Conservation (phyloP, 2,888 invertebrate species). For the Apotomis capreana region DNA sequence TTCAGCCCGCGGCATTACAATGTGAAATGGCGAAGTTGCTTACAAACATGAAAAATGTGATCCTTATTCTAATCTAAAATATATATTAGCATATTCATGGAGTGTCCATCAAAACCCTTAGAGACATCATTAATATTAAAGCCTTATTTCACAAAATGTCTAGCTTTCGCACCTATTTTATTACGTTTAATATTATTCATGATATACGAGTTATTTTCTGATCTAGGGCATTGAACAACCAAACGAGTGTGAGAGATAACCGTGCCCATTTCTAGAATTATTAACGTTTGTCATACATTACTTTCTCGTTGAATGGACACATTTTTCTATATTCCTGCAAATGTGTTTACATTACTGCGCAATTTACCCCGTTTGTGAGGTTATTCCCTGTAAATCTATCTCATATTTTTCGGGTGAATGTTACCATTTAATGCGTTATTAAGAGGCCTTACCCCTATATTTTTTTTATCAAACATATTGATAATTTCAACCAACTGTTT, state of each 20-base stretch:
- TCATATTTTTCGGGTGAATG: slow-evolving; percentile 20
- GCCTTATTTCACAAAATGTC: slow-evolving; percentile 8
- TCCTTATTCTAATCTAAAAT: slow-evolving; percentile 28
- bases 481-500: too few relatives aligned
- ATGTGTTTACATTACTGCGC: slow-evolving; percentile 29
- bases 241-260: slow-evolving; percentile 65
- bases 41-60: slow-evolving; percentile 17
- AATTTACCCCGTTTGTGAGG: slow-evolving; percentile 26
- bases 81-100: slow-evolving; percentile 37
- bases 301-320: slow-evolving; percentile 48
- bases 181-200: slow-evolving; percentile 18
- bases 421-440: slow-evolving; percentile 18
- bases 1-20: neutral
- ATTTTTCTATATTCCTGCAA: slow-evolving; percentile 41
- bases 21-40: neutral
- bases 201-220: slow-evolving; percentile 7
- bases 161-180: slow-evolving; percentile 15
- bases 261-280: slow-evolving; percentile 41
- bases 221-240: slow-evolving; percentile 48
- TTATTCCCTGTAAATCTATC: slow-evolving; percentile 23
- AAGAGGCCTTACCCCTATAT: neutral
- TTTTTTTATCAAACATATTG: too few relatives aligned
- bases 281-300: slow-evolving; percentile 51
- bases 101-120: slow-evolving; percentile 25
- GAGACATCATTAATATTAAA: slow-evolving; percentile 34